Conservation (phyloP, 2,888 invertebrate species). For the Tipula helvola region DNA sequence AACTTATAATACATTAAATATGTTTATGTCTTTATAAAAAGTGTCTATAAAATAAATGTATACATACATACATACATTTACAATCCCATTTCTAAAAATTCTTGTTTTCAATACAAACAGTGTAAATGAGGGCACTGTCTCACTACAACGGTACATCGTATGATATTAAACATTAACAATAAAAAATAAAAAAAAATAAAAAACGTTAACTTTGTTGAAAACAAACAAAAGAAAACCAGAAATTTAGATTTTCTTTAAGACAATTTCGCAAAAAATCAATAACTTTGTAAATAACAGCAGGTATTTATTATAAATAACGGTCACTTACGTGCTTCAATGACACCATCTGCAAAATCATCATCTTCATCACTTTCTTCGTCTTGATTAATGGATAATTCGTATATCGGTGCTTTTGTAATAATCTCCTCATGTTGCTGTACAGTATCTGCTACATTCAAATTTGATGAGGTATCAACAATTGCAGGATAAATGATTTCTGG, state of each 20-base stretch:
- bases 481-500: slow-evolving; percentile 11
- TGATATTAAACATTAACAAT: neutral
- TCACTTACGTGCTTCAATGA: slow-evolving; percentile 76
- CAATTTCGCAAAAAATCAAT: neutral
- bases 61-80: neutral
- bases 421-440: slow-evolving; percentile 38
- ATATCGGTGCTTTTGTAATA: slow-evolving; percentile 21
- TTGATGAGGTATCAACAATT: slow-evolving; percentile 26
- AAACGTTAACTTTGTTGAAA: neutral
- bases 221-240: neutral
- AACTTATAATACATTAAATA: too few relatives aligned
- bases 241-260: neutral
- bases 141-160: neutral
- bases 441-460: slow-evolving; percentile 32
- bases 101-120: neutral
- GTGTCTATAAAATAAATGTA: neutral
- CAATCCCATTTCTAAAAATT: neutral
- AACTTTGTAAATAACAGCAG: neutral
- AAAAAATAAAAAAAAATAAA: neutral
- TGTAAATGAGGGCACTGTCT: neutral
- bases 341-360: slow-evolving; percentile 48
- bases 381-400: slow-evolving; percentile 45
- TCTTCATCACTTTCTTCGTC: slow-evolving; percentile 49
- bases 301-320: slow-evolving; percentile 42
- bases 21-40: too few relatives aligned